Conservation (phyloP, 2,888 invertebrate genomes). For the Dicycla oo region DNA sequence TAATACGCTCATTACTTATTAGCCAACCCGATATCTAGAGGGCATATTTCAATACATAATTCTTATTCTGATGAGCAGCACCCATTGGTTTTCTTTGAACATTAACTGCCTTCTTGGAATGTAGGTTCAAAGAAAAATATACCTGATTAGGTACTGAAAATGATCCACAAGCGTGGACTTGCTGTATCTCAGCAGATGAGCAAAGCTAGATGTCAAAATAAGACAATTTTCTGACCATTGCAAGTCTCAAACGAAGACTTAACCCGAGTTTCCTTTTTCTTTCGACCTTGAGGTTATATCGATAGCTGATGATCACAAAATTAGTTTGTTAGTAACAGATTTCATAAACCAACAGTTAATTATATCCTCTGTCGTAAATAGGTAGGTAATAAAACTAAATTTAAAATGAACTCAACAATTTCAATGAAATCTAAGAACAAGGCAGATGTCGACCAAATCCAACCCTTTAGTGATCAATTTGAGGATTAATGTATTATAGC, state of each 20-base stretch:
- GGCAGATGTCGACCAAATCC: background rate
- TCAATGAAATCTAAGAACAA: background rate
- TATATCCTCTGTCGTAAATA: slow-evolving; percentile 2
- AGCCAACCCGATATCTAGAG: too few species aligned
- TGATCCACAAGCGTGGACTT: background rate
- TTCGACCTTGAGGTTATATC: background rate
- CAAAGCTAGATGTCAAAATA: background rate
- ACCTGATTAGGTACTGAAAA: background rate
- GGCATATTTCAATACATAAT: too few species aligned
- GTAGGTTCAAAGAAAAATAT: background rate
- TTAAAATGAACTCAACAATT: background rate
- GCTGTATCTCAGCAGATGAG: background rate
- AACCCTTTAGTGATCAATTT: background rate
- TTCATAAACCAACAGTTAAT: slow-evolving; percentile 10
- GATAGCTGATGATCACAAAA: slow-evolving; percentile 3
- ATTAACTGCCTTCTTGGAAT: background rate
- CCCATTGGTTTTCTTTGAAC: too few species aligned
- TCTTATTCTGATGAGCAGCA: background rate
- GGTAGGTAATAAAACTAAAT: background rate
- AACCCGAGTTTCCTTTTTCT: background rate
- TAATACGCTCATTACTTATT: too few species aligned
- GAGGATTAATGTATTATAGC: background rate
- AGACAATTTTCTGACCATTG: background rate
- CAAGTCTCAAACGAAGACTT: slow-evolving; percentile 1
- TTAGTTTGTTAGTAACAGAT: background rate